Base-by-base conservation (phyloP, 2,797 vertebrate genomes). In the Sebastes nivosus region DNA sequence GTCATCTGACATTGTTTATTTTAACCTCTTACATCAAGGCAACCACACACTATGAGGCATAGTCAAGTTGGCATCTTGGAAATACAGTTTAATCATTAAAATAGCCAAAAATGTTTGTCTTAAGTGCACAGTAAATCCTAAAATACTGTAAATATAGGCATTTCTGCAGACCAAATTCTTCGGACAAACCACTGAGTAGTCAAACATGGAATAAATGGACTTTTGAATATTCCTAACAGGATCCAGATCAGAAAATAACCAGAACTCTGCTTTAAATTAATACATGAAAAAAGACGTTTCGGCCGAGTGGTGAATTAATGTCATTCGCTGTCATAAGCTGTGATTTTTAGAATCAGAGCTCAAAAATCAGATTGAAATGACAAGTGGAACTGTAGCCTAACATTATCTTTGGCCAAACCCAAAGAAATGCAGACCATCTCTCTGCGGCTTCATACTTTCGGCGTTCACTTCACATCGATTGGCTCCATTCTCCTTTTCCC, bases 381-480 rank as follows among this genome's bases (percentile, higher is more conserved):
- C 86, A 90, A 80, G 27, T 50, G 69, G 50, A 83, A 82, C 78
- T 69, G 63, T 6, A 86, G 50, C 70, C 67, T 46, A 71, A 81
- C 64, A 87, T 87, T 83, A 80, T 83, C 75, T 68, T 85, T 86
- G 72, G 80, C 81, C 72, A 36, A 71, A 83, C 79, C 69, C 36
- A 54, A 46, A 85, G 57, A 75, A 87, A 78, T 25, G 46, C 69
- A 79, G 71, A 72, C 55, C 36, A 66, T 81, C 81, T 85, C 61
- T 86, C 69, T 88, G 64, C 65, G 58, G 82, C 78, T 87, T 80
- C 68, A 67, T 81, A 70, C 80, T 60, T 30, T 38, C 75, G 72
- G 57, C 32, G n/a, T 70, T 88, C 77, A 38, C 67, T 85, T 54
- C 75, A 67, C 80, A 91, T 87, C 46, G 74, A 89, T 86, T 82